Base-by-base conservation (phyloP, 2,797 vertebrate species). In the Tauraco hartlaubi region DNA sequence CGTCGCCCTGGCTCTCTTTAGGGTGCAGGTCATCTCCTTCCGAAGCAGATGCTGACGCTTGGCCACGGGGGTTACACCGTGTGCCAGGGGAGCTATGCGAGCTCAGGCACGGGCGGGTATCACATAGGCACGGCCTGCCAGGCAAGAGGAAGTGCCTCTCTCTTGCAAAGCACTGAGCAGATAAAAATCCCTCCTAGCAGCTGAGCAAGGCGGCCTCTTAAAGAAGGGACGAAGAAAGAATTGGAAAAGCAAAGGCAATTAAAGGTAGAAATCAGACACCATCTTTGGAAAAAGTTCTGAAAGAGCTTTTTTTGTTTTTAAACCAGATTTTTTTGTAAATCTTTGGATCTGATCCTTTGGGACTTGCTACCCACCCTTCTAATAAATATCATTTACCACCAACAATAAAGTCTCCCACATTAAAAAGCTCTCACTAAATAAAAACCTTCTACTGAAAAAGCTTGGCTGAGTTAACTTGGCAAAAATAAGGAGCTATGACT, bases 341-440 rank as follows among this genome's bases (percentile, higher is more conserved):
- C 54, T 89, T 85, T 88, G 87, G 82, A 94, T 94, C n/a, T 0
- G 0, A 64, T 80, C 92, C 88, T 92, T 76, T 85, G 93, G 82
- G 86, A 76, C 64, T 90, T 88, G 85, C 92, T 95, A 94, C 78
- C 92, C 92, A 95, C 93, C 78, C 93, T 88, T 84, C 92, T 95
- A 97, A 97, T 95, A 97, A 97, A 96, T 89, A 93, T 93, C 90
- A 93, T 74, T 96, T 94, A 85, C 91, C 75, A 96, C 85, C 80
- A 97, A 91, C 95, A 97, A 95, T 94, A 96, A 95, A 90, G 87
- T 92, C 59, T 87, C 90, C 93, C 94, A 94, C 92, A 91, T 84
- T 52, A 95, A 95, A 95, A 85, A 93, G 92, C 81, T 96, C 92
- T 93, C 95, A 94, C 95, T 96, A 95, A 96, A 95, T 95, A 87